Evolutionary conservation across 1,140 invertebrate genomes (phyloP).

Genomic region (Drosophila mauritiana): DNA sequence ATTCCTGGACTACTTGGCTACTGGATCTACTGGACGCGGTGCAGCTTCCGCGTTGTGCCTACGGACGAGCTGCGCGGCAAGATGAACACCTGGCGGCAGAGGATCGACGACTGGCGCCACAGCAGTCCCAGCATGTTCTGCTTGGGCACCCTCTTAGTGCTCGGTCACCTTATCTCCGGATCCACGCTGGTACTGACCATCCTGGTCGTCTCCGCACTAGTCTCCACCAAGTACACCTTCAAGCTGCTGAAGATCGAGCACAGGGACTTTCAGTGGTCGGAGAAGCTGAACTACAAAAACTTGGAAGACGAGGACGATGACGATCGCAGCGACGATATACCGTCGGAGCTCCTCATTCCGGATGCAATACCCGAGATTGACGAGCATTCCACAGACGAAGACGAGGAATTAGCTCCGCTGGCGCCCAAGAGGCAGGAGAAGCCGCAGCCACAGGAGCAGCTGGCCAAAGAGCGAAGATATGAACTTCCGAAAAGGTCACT

Average conservation of each 20-base stretch:
- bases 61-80: slow-evolving; percentile 69
- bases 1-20: slow-evolving; percentile 67
- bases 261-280: slow-evolving; percentile 71
- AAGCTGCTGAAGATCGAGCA: slow-evolving; percentile 71
- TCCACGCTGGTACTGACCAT: slow-evolving; percentile 65
- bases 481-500: slow-evolving; percentile 76
- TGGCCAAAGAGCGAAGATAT: slow-evolving; percentile 44
- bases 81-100: slow-evolving; percentile 40
- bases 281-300: slow-evolving; percentile 63
- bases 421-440: slow-evolving; percentile 34
- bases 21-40: slow-evolving; percentile 80
- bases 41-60: slow-evolving; percentile 68
- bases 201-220: slow-evolving; percentile 62
- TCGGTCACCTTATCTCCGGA: slow-evolving; percentile 76
- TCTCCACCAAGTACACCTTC: slow-evolving; percentile 76
- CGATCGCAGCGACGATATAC: slow-evolving; percentile 80
- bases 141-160: slow-evolving; percentile 61
- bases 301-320: slow-evolving; percentile 69
- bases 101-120: slow-evolving; percentile 48
- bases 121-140: slow-evolving; percentile 74
- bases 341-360: slow-evolving; percentile 78
- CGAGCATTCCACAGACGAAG: slow-evolving; percentile 80
- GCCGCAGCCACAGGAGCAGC: neutral
- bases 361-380: slow-evolving; percentile 82
- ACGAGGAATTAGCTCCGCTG: slow-evolving; percentile 70